A percentile compares a stretch with the other conserved stretches of the same genome.
These are phyloP conservation scores for Pseudococcus jackbeardsleyi DNA, from an alignment of 2,888 invertebrate species.

Conservation along the genomic window DNA sequence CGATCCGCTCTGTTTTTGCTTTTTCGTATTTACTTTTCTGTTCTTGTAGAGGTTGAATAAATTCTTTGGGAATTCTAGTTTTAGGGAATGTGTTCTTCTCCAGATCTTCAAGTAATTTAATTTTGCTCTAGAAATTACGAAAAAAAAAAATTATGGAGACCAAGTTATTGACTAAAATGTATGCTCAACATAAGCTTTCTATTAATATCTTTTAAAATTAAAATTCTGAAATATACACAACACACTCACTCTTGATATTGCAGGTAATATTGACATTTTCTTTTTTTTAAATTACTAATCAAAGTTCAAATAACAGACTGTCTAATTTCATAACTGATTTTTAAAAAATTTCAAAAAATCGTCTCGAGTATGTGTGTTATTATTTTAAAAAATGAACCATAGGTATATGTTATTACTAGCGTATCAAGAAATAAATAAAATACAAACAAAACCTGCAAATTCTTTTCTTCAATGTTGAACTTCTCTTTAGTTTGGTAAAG, in stretches of 20 bases:
- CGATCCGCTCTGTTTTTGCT: not conserved
- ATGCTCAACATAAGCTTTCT: too few species aligned
- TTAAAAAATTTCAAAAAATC: not conserved
- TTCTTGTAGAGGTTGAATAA: slow-evolving; percentile 27
- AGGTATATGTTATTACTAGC: too few species aligned
- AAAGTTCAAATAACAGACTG: not conserved
- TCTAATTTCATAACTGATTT: not conserved
- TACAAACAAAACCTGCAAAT: not conserved
- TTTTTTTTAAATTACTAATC: too few species aligned
- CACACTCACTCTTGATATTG: too few species aligned
- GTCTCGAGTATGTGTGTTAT: too few species aligned
- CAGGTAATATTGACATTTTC: too few species aligned
- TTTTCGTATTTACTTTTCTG: slow-evolving; percentile 14
- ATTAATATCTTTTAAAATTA: too few species aligned
- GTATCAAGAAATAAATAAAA: not conserved
- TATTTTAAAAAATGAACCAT: too few species aligned
- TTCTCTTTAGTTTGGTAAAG: not conserved
- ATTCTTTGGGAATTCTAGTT: not conserved
- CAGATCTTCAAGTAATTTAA: slow-evolving; percentile 1
- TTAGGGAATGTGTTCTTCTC: slow-evolving; percentile 50
- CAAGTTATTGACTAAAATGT: not conserved
- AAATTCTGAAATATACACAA: too few species aligned
- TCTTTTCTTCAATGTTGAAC: not conserved
- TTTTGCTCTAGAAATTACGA: not conserved
- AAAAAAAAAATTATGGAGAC: not conserved